Percentiles rank a stretch among this genome's conserved stretches.
These are phyloP conservation scores for Catostomus latipinnis DNA, from an alignment of 2,797 vertebrate species.

Conservation along the genomic window DNA sequence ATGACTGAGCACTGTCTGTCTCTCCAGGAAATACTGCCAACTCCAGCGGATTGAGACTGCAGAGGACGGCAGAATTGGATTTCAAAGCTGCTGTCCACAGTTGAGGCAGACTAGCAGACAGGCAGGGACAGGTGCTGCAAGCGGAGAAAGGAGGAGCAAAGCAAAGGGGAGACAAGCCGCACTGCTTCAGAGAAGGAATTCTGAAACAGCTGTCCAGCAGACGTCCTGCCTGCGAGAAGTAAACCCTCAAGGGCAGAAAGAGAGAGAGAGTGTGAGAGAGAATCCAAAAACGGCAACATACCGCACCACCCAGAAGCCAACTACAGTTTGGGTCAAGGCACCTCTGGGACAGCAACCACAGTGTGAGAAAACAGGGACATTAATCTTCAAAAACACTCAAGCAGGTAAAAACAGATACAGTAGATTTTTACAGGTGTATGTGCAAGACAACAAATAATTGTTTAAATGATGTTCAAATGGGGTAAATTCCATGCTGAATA, in stretches of 20 bases:
- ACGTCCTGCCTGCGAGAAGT: slow-evolving; percentile 64
- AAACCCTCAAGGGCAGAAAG: slow-evolving; percentile 53
- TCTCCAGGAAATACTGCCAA: slow-evolving; percentile 21
- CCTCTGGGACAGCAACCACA: slow-evolving; percentile 29
- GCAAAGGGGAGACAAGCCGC: slow-evolving; percentile 64
- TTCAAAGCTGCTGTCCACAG: slow-evolving; percentile 4
- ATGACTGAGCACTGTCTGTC: slow-evolving; percentile 21
- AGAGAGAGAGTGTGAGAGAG: slow-evolving; percentile 35
- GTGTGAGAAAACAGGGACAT: slow-evolving; percentile 18
- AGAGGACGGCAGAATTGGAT: slow-evolving; percentile 31
- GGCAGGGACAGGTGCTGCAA: slow-evolving; percentile 58
- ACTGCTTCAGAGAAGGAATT: slow-evolving; percentile 69
- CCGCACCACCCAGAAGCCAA: slow-evolving; percentile 51
- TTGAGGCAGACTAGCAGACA: slow-evolving; percentile 30
- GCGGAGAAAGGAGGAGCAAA: slow-evolving; percentile 51
- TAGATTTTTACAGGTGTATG: background rate
- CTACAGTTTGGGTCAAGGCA: slow-evolving; percentile 36
- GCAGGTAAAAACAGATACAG: slow-evolving; percentile 49
- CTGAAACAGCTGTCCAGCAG: slow-evolving; percentile 83
- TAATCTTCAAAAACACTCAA: slow-evolving; percentile 18
- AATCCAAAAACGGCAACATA: slow-evolving; percentile 42
- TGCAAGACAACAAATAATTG: background rate
- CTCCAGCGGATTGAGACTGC: slow-evolving; percentile 1
- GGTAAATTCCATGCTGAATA: background rate
- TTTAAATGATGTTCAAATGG: background rate